Percentiles rank a stretch among this genome's conserved stretches.
phyloP scores from a whole-genome alignment of 1,140 invertebrate genomes.

The Tetraneura akinire region DNA sequence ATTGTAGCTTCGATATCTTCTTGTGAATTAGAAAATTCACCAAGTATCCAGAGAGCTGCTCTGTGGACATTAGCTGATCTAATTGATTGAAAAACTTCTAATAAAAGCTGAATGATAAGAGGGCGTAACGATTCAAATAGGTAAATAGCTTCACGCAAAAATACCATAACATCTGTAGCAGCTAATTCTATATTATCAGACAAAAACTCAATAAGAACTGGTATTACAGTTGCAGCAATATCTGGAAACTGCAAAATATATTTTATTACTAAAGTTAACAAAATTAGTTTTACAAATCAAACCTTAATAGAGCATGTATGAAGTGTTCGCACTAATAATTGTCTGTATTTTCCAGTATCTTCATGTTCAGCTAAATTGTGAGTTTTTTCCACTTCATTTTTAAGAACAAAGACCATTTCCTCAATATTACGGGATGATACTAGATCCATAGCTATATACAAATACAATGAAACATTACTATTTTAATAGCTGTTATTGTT shows the following conservation, averaged over 20 bases:
- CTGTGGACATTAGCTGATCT: constrained; percentile 85
- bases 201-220: constrained; percentile 94
- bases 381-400: constrained; percentile 93
- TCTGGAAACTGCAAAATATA: constrained; percentile 79
- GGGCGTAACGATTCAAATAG: constrained; percentile 81
- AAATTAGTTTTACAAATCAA: constrained; percentile 25
- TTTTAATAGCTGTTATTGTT: too few species aligned
- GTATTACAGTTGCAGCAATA: constrained; percentile 90
- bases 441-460: constrained; percentile 77
- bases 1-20: constrained; percentile 81
- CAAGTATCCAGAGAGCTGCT: constrained; percentile 96
- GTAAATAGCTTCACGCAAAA: constrained; percentile 92
- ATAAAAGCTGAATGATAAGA: constrained; percentile 77
- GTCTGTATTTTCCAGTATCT: constrained; percentile 93
- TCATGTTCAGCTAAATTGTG: constrained; percentile 87
- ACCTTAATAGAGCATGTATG: constrained; percentile 92
- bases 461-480: neutral
- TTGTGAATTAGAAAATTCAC: constrained; percentile 84
- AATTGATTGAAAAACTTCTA: constrained; percentile 82
- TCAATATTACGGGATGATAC: constrained; percentile 92
- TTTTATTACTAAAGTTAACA: constrained; percentile 19
- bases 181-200: constrained; percentile 92
- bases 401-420: constrained; percentile 92
- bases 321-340: constrained; percentile 90
- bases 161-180: constrained; percentile 91